Percentiles rank a stretch among this genome's conserved stretches.
Evolutionary conservation across 2,113 vertebrate genomes (phyloP).

Genomic region (Gymnocephalus cernua): DNA sequence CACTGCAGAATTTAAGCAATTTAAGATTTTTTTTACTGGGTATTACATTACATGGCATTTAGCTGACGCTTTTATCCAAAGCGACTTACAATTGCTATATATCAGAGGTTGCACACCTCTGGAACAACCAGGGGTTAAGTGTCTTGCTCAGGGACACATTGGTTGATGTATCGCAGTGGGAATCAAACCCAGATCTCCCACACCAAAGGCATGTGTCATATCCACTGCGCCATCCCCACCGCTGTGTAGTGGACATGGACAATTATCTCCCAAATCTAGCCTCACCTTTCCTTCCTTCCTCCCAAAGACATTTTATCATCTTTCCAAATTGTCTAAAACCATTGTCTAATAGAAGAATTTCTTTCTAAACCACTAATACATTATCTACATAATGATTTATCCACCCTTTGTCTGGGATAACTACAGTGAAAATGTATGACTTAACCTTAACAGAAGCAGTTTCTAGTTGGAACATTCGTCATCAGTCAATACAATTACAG

Average conservation of each 20-base stretch:
- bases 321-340: conserved; percentile 22
- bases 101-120: too few species aligned
- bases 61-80: too few species aligned
- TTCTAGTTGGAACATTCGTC: conserved; percentile 41
- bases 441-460: conserved; percentile 29
- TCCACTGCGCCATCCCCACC: too few species aligned
- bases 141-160: too few species aligned
- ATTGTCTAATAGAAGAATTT: conserved; percentile 1
- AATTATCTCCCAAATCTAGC: neutral
- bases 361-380: conserved; percentile 13
- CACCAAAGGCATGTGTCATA: too few species aligned
- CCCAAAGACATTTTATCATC: conserved; percentile 12
- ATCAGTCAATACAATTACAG: conserved; percentile 41
- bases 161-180: too few species aligned
- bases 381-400: conserved; percentile 35
- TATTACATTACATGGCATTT: too few species aligned
- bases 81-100: too few species aligned
- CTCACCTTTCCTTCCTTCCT: conserved; percentile 23
- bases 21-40: too few species aligned
- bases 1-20: conserved; percentile 5
- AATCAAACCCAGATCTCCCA: too few species aligned
- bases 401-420: conserved; percentile 31
- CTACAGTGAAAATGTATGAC: conserved; percentile 24
- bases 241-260: too few species aligned
- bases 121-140: too few species aligned